These are phyloP conservation scores for Hydroisotoma schaefferi DNA, from an alignment of 2,888 invertebrate genomes.

Conservation along the genomic window DNA sequence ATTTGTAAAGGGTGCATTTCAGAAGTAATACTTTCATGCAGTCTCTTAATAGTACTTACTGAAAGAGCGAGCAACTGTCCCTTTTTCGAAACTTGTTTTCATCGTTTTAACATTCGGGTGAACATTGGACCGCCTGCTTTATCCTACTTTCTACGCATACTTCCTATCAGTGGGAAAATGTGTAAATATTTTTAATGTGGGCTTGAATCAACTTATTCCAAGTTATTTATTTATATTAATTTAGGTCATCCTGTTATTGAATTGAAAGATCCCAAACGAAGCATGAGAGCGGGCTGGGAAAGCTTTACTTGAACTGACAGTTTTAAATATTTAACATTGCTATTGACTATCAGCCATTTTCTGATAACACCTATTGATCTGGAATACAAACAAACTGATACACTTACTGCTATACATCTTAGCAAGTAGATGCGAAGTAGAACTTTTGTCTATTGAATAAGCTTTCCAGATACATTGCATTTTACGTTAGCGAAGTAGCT, in stretches of 20 bases:
- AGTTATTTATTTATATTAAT: not conserved
- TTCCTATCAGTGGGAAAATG: not conserved
- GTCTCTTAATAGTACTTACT: too few species aligned
- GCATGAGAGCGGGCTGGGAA: not conserved
- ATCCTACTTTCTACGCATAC: not conserved
- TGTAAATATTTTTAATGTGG: slow-evolving; percentile 1
- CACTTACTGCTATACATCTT: too few species aligned
- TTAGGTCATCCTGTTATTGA: not conserved
- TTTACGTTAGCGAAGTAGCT: too few species aligned
- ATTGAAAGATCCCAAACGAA: not conserved
- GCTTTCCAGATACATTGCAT: too few species aligned
- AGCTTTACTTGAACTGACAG: not conserved
- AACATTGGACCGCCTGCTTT: not conserved
- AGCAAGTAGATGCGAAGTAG: too few species aligned
- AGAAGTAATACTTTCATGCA: too few species aligned
- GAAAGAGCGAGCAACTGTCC: not conserved
- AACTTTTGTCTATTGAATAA: too few species aligned
- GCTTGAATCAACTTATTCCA: not conserved
- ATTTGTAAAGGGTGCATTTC: not conserved
- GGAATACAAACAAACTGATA: too few species aligned
- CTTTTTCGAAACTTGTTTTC: not conserved
- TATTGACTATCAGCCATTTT: too few species aligned
- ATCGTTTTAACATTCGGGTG: too few species aligned
- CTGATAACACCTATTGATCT: too few species aligned
- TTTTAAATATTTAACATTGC: too few species aligned